Evolutionary conservation across 2,888 invertebrate genomes (phyloP), one percentile per base, ranked within the genome.

Genomic region (Torymus auratus): DNA sequence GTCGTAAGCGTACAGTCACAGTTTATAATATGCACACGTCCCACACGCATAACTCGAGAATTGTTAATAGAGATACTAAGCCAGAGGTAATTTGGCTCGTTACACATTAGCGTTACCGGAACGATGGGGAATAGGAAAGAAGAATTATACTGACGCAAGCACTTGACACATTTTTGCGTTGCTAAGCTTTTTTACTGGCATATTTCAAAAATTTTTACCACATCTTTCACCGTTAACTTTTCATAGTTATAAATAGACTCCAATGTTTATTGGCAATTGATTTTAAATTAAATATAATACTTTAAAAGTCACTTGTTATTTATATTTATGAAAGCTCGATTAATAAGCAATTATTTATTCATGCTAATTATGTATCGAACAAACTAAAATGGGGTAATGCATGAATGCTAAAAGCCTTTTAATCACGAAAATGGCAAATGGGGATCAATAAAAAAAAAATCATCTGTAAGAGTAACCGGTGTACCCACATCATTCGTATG

Each of bases 21-120:
- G 20, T 56, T 62, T 50, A 56, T 58, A 17, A 56, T 58, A 17
- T 62, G 15, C 56, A 15, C 60, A 17, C 52, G 62, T 58, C 58
- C 60, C 17, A 53, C 17, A 14, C 55, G 17, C 56, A 17, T 56
- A 52, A 50, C 55, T 53, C 64, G 50, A 15, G 67, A 53, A 53
- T 67, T 60, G 69, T 80, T 68, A 76, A 80, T 71, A 76, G 52
- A 80, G 55, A 71, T 17, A 65, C 56, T 58, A 56, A 62, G 70
- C 53, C 67, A n/a, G 68, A 61, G 41, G 75, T 71, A 75, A 75
- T 76, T 80, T 71, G 75, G 71, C 67, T 80, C 80, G 71, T 80
- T 80, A 72, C 55, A 52, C 75, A 65, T 67, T 41, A 60, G 41
- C 60, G 55, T 55, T 62, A 67, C 65, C 53, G 70, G 70, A 70